These are phyloP conservation scores for Ceratitis capitata DNA, from an alignment of 1,140 invertebrate genomes.

Conservation along the genomic window DNA sequence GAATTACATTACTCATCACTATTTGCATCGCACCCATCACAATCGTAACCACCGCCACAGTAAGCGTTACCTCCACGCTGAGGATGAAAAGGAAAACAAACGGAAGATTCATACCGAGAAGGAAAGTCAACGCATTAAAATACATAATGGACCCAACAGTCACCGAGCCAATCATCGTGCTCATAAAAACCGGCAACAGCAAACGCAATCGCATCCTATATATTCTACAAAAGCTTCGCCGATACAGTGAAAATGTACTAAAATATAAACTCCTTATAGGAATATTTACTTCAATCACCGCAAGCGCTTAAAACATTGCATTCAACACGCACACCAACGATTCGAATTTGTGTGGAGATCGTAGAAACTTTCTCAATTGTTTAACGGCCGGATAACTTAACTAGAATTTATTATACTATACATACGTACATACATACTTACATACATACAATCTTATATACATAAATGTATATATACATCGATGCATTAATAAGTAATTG, in stretches of 20 bases:
- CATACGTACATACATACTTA: slow-evolving; percentile 1
- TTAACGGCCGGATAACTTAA: slow-evolving; percentile 34
- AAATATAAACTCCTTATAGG: not conserved
- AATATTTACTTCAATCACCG: not conserved
- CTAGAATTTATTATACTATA: not conserved
- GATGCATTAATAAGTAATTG: not conserved
- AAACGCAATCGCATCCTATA: too few species aligned
- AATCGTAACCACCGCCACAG: slow-evolving; percentile 17
- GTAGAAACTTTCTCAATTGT: not conserved
- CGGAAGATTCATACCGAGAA: not conserved
- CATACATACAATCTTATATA: not conserved
- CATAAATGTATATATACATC: not conserved
- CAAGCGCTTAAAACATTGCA: not conserved
- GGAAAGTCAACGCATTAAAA: not conserved
- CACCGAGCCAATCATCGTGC: slow-evolving; percentile 3
- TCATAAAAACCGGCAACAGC: not conserved
- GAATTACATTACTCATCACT: slow-evolving; percentile 21
- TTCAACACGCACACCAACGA: not conserved
- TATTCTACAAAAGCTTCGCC: not conserved
- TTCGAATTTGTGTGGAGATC: not conserved
- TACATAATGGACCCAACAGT: not conserved
- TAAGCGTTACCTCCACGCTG: not conserved
- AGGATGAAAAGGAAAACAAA: not conserved
- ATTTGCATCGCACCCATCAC: slow-evolving; percentile 48
- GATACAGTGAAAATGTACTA: not conserved